These are phyloP conservation scores for Epizoanthus stellaris DNA, from an alignment of 92 coral and sea anemone species.

Conservation along the genomic window DNA sequence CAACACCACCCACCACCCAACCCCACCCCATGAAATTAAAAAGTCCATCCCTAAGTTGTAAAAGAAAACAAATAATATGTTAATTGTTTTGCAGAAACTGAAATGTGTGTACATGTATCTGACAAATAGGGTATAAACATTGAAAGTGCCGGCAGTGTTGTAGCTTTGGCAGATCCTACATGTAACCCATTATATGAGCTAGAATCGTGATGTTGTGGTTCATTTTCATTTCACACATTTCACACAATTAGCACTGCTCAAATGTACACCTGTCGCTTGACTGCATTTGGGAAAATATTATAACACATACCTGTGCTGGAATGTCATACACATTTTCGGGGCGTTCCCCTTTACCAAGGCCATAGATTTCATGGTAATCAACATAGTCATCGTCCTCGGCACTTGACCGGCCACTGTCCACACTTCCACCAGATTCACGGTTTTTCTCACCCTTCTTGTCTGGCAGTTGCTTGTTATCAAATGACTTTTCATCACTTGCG, in stretches of 20 bases:
- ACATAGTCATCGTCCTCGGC: slow-evolving; percentile 96
- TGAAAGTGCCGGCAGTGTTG: too few relatives aligned
- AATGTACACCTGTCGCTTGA: neutral
- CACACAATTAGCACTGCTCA: neutral
- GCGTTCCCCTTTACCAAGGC: slow-evolving; percentile 68
- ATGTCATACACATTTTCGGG: slow-evolving; percentile 80
- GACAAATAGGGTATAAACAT: too few relatives aligned
- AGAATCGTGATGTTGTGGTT: too few relatives aligned
- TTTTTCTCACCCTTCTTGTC: slow-evolving; percentile 56
- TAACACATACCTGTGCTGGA: slow-evolving; percentile 79
- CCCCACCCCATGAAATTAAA: too few relatives aligned
- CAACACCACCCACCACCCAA: too few relatives aligned
- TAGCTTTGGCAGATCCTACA: too few relatives aligned
- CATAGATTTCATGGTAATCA: slow-evolving; percentile 96
- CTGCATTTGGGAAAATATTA: neutral
- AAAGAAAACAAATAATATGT: too few relatives aligned
- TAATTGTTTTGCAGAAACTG: too few relatives aligned
- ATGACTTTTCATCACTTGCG: slow-evolving; percentile 29
- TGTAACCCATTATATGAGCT: too few relatives aligned
- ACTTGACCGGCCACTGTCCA: slow-evolving; percentile 71
- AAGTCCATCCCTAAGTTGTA: too few relatives aligned
- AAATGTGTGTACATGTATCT: too few relatives aligned
- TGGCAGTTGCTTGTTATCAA: slow-evolving; percentile 18
- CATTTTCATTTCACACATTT: too few relatives aligned
- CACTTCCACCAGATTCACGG: slow-evolving; percentile 65